Base-by-base conservation (phyloP, 2,888 invertebrate genomes). In the Metalampra italica region DNA sequence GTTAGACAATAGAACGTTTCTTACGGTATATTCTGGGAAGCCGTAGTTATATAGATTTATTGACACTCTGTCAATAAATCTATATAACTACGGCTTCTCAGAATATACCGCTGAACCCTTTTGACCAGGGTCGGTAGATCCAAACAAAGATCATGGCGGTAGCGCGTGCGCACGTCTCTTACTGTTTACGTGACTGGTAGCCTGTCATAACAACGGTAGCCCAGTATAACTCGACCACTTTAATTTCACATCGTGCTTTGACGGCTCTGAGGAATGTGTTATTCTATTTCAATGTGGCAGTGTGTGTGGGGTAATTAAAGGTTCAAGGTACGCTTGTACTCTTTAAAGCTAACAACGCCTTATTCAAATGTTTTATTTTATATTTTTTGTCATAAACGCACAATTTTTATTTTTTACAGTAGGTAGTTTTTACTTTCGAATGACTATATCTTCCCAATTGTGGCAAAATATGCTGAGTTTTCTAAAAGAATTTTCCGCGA, bases 181-280 rank as follows among this genome's bases (percentile, higher is more conserved):
- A 39, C 50, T 63, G 75, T 82, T 84, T 82, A 84, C 79, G 80
- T 80, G 83, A 78, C 72, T 62, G 61, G 56, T 76, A 73, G 75
- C 78, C 78, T 83, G 76, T 77, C 81, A 82, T 79, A 85, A 84
- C 74, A 75, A 71, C 65, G 56, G 70, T 55, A 72, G 69, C 68
- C 50, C 55, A 51, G 57, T 62, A 40, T 53, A 45, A 55, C 32
- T 38, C 32, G 45, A 29, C 41, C 44, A 48, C 45, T 45, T 43
- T n/a, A 47, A 34, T 38, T 42, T 34, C 42, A 38, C 32, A 11
- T 46, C 40, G 22, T 13, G 38, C n/a, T 36, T 36, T 36, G 11
- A n/a, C 36, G 36, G 36, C 7, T 36, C 36, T 36, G n/a, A 36
- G n/a, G 11, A 36, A 36, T 36, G 36, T n/a, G n/a, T n/a, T 36